A percentile compares a stretch with the other conserved stretches of the same genome.
phyloP scores from a whole-genome alignment of 1,140 invertebrate genomes.

The Orussus abietinus region DNA sequence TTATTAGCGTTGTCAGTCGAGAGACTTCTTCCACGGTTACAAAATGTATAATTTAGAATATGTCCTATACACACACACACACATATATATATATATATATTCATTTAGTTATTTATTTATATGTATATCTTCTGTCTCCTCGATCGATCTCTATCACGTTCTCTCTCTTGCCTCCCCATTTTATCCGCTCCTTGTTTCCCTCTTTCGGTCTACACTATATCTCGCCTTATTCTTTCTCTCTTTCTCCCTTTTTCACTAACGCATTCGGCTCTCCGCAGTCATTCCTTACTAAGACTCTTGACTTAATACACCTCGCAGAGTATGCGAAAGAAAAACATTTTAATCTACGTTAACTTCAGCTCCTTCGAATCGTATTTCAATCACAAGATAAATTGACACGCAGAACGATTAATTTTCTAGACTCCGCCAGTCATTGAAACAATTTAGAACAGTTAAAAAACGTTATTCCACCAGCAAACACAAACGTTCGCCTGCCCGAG shows the following conservation, averaged over 20 bases:
- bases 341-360: too few species aligned
- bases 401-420: too few species aligned
- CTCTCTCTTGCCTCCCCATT: conserved; percentile 4
- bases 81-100: conserved; percentile 17
- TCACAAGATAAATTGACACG: too few species aligned
- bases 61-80: conserved; percentile 20
- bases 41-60: conserved; percentile 26
- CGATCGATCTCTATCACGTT: conserved; percentile 11
- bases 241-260: conserved; percentile 13
- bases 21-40: conserved; percentile 15
- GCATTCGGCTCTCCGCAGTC: background rate
- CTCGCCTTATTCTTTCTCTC: conserved; percentile 8
- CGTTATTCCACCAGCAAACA: too few species aligned
- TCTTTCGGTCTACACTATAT: conserved; percentile 7
- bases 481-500: too few species aligned
- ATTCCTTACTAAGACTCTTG: background rate
- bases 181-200: conserved; percentile 6
- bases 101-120: conserved; percentile 18
- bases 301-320: too few species aligned
- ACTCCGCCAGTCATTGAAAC: too few species aligned
- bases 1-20: background rate
- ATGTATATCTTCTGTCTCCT: conserved; percentile 19
- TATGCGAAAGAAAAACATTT: too few species aligned
- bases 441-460: too few species aligned
- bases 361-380: too few species aligned